Base-by-base conservation (phyloP, 1,140 invertebrate genomes). In the Drosophila gunungcola region DNA sequence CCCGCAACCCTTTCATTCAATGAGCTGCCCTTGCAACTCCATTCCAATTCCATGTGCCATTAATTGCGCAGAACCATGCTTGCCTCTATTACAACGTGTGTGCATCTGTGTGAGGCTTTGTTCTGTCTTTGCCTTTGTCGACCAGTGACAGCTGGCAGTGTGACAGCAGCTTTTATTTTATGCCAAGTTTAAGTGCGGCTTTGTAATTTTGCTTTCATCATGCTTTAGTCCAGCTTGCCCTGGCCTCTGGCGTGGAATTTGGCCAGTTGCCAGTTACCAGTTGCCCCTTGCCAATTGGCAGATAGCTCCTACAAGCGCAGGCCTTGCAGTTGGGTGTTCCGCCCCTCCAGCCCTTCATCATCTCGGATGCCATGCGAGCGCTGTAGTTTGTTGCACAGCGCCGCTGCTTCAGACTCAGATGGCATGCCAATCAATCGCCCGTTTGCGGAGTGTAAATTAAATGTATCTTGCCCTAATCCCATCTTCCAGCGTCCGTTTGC, bases 101-200 rank as follows among this genome's bases (percentile, higher is more conserved):
- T 55, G 34, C 42, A 36, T 38, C 38, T 38, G 57, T 29, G 34
- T 27, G 43, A 62, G 67, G 52, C 39, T 21, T 49, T 55, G 32
- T 13, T 38, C 36, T 41, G 70, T 32, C 62, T 27, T 42, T 54
- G 51, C 58, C 56, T 48, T 56, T 74, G 72, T 53, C 32, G 38
- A 16, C 42, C 39, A 36, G 41, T 70, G 75, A 67, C 51, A 74
- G 72, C 52, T 61, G 80, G 60, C 80, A 72, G n/a, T 46, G 42
- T 76, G 65, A 80, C 81, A 80, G 63, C 58, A 12, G 57, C 70
- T 58, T 63, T 76, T 76, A 70, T 72, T 72, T 67, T 79, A 61
- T 64, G 78, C 58, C 79, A 61, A 38, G 58, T 64, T 69, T 65
- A 69, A 74, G 61, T 69, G 69, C 34, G 43, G 76, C 73, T 67